Percentiles rank a stretch among this genome's conserved stretches.
Conservation (phyloP, 2,888 invertebrate species). For the Lycaena phlaeas region DNA sequence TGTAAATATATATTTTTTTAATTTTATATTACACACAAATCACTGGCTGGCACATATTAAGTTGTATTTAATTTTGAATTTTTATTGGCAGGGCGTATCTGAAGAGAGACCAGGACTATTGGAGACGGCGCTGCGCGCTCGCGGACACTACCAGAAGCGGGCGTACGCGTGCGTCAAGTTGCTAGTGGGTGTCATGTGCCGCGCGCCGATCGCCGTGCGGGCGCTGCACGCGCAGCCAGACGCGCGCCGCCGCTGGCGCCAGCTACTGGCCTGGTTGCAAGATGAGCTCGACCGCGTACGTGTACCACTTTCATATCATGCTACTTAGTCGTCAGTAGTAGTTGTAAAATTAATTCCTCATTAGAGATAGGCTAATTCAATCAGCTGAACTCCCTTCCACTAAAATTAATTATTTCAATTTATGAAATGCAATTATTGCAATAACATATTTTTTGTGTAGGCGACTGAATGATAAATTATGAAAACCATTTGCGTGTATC, state of each 20-base stretch:
- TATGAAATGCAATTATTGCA: too few relatives aligned
- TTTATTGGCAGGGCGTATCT: constrained; percentile 45
- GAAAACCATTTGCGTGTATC: too few relatives aligned
- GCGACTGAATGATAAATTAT: too few relatives aligned
- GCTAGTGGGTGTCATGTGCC: constrained; percentile 90
- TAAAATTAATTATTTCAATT: too few relatives aligned
- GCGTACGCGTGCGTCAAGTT: constrained; percentile 98
- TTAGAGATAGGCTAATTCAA: too few relatives aligned
- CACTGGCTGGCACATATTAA: too few relatives aligned
- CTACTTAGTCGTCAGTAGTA: not conserved
- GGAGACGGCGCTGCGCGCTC: constrained; percentile 93
- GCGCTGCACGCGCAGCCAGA: constrained; percentile 85
- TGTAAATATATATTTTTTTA: too few relatives aligned
- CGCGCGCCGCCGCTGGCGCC: constrained; percentile 88
- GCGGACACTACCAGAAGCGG: constrained; percentile 95
- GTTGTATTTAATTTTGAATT: too few relatives aligned
- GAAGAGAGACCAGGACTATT: constrained; percentile 89
- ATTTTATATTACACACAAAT: too few relatives aligned
- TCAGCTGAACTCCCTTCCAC: too few relatives aligned
- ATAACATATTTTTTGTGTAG: too few relatives aligned
- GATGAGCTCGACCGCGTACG: constrained; percentile 89
- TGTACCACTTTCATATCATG: not conserved
- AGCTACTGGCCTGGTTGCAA: constrained; percentile 94
- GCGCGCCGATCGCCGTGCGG: constrained; percentile 85
- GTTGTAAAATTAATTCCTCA: too few relatives aligned